Conservation (phyloP, 2,113 vertebrate species). For the Perca fluviatilis region DNA sequence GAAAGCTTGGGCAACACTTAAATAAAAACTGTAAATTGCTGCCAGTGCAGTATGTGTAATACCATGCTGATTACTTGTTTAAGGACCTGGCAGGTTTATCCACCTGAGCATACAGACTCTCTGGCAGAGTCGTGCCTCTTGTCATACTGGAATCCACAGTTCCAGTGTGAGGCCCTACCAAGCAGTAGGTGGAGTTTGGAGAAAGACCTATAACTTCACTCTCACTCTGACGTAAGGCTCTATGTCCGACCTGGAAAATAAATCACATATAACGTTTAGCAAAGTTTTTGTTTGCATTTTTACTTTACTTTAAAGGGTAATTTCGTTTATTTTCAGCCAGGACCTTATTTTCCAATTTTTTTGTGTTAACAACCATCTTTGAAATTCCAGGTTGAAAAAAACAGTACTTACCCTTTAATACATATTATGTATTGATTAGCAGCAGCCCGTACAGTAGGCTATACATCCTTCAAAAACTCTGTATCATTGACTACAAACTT, state of each 20-base stretch:
- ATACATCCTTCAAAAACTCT: neutral
- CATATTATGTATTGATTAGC: too few species aligned
- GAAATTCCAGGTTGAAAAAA: too few species aligned
- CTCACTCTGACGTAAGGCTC: fast-evolving
- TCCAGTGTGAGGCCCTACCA: neutral
- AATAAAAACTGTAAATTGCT: neutral
- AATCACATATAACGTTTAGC: neutral
- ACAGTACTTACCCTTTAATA: too few species aligned
- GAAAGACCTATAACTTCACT: neutral
- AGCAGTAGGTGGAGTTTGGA: slow-evolving; percentile 12
- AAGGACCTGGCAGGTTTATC: neutral
- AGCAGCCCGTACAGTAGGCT: too few species aligned
- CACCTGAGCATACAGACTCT: slow-evolving; percentile 12
- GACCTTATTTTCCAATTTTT: too few species aligned
- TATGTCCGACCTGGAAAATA: neutral
- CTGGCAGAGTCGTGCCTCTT: fast-evolving
- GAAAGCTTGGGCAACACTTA: neutral
- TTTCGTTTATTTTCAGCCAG: neutral
- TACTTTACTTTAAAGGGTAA: too few species aligned
- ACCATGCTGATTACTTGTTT: neutral
- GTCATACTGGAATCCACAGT: fast-evolving
- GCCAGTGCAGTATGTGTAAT: neutral
- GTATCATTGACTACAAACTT: too few species aligned
- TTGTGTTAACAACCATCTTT: too few species aligned
- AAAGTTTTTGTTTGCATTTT: neutral